A percentile compares a stretch with the other conserved stretches of the same genome.
phyloP scores from a whole-genome alignment of 2,888 invertebrate species.

The Xylophagus ater region DNA sequence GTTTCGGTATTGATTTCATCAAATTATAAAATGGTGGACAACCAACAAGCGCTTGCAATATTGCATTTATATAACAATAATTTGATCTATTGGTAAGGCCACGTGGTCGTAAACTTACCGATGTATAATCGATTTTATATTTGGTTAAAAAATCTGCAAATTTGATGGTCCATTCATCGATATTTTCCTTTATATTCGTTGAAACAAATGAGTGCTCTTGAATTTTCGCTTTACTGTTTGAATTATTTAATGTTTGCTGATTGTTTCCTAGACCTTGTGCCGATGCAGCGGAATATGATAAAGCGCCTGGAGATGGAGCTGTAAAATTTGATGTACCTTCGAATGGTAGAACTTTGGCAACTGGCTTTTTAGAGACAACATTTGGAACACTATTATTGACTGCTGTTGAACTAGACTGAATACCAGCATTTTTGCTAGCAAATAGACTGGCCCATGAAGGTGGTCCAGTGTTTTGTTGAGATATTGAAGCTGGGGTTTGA shows the following conservation, averaged over 20 bases:
- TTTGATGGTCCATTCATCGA: slow-evolving; percentile 35
- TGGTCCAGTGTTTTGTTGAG: slow-evolving; percentile 20
- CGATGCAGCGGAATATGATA: slow-evolving; percentile 39
- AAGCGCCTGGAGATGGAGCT: slow-evolving; percentile 29
- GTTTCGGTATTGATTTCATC: slow-evolving; percentile 63
- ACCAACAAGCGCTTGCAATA: slow-evolving; percentile 83
- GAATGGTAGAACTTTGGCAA: slow-evolving; percentile 51
- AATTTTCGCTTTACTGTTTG: slow-evolving; percentile 10
- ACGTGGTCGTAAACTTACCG: slow-evolving; percentile 72
- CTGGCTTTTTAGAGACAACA: slow-evolving; percentile 42
- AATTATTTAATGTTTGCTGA: slow-evolving; percentile 7
- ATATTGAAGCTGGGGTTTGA: slow-evolving; percentile 36
- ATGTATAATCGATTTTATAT: slow-evolving; percentile 65
- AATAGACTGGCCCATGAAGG: slow-evolving; percentile 60
- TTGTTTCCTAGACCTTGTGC: slow-evolving; percentile 37
- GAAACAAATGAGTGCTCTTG: background rate
- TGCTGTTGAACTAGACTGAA: slow-evolving; percentile 16
- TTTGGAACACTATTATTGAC: slow-evolving; percentile 9
- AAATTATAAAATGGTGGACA: slow-evolving; percentile 94
- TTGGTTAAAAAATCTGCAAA: slow-evolving; percentile 62
- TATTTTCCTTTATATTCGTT: slow-evolving; percentile 14
- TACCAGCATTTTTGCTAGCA: slow-evolving; percentile 29
- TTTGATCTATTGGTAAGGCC: slow-evolving; percentile 89
- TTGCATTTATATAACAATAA: slow-evolving; percentile 94
- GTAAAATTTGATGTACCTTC: slow-evolving; percentile 30